phyloP scores from a whole-genome alignment of 2,888 invertebrate species.

The Mythimna pallens region DNA sequence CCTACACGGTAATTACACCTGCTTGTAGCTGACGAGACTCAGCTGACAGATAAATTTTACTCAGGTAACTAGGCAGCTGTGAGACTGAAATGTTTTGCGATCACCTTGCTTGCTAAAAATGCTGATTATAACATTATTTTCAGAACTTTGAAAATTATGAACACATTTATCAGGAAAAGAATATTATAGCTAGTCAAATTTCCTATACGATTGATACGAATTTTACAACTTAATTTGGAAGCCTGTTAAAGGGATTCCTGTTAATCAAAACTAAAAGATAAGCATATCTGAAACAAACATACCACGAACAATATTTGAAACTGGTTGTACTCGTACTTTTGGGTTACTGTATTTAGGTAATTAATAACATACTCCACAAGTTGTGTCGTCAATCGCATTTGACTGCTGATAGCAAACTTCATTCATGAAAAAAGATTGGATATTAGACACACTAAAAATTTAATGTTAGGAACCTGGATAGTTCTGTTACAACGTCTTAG shows the following conservation, averaged over 20 bases:
- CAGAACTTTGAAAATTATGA: background rate
- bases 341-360: background rate
- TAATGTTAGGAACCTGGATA: too few species aligned
- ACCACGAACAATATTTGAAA: background rate
- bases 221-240: background rate
- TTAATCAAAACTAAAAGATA: background rate
- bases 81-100: background rate
- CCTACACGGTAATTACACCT: constrained; percentile 31
- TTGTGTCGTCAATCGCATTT: background rate
- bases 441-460: background rate
- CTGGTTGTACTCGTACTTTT: background rate
- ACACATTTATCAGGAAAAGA: background rate
- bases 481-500: background rate
- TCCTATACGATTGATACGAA: background rate
- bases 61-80: constrained; percentile 16
- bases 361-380: background rate
- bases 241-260: background rate
- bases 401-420: background rate
- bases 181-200: background rate
- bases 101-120: background rate
- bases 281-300: background rate
- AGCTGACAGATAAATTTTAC: constrained; percentile 22
- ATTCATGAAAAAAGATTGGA: background rate
- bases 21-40: constrained; percentile 18
- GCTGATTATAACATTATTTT: background rate